Conservation (phyloP, 2,113 vertebrate genomes). For the Oreocharis arfaki region DNA sequence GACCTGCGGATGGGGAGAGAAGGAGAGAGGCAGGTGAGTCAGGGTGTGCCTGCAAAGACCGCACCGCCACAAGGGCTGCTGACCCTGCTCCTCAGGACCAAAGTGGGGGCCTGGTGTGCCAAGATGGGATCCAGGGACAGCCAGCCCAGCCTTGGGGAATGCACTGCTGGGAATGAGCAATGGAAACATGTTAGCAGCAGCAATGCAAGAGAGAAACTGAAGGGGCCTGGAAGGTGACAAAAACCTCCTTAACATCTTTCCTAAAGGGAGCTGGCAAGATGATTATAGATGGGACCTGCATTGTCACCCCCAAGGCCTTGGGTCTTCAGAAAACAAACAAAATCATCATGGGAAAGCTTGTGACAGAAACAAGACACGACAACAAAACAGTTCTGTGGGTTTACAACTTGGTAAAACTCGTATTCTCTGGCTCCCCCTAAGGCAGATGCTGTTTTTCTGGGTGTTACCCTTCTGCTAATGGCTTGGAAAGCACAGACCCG, state of each 20-base stretch:
- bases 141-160: rapidly evolving
- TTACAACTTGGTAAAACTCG: background rate
- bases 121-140: rapidly evolving
- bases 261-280: background rate
- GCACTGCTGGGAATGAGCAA: rapidly evolving
- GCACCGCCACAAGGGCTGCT: rapidly evolving
- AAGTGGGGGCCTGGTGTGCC: rapidly evolving
- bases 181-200: rapidly evolving
- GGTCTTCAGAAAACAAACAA: background rate
- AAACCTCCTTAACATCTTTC: background rate
- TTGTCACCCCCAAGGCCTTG: background rate
- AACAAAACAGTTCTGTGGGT: background rate
- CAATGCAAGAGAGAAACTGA: background rate
- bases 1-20: conserved; percentile 66
- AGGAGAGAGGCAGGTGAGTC: conserved; percentile 7
- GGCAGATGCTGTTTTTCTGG: background rate
- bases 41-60: rapidly evolving
- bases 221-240: background rate
- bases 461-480: background rate
- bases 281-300: background rate
- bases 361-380: background rate
- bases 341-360: background rate
- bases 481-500: background rate
- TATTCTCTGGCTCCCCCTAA: background rate
- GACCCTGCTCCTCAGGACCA: rapidly evolving